Percentiles rank a stretch among this genome's conserved stretches.
phyloP scores from a whole-genome alignment of 1,140 invertebrate genomes.

The Listronotus bonariensis region DNA sequence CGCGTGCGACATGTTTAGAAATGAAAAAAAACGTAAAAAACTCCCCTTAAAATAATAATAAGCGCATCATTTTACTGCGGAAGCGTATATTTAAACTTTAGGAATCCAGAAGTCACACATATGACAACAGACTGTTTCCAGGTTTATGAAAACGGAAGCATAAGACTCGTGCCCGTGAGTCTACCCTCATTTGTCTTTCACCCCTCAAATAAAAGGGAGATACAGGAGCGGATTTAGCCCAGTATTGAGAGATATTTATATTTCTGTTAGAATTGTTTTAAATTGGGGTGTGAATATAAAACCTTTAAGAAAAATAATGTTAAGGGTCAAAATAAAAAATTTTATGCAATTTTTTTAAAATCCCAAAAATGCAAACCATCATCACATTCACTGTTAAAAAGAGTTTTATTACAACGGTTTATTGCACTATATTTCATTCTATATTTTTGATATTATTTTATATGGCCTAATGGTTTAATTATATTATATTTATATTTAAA shows the following conservation, averaged over 20 bases:
- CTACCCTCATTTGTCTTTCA: constrained; percentile 53
- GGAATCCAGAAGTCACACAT: constrained; percentile 45
- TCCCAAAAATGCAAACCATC: too few species aligned
- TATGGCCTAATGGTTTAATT: too few species aligned
- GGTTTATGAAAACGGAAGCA: constrained; percentile 55
- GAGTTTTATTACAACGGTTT: too few species aligned
- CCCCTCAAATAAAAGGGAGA: constrained; percentile 31
- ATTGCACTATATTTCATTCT: too few species aligned
- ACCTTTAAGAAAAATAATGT: too few species aligned
- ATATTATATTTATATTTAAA: too few species aligned
- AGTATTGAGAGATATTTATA: not conserved
- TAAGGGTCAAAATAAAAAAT: too few species aligned
- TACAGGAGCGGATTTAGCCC: constrained; percentile 11
- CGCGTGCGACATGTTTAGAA: constrained; percentile 3
- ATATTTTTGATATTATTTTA: too few species aligned
- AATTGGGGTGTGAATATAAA: too few species aligned
- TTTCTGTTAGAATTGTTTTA: not conserved
- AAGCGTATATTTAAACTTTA: constrained; percentile 49
- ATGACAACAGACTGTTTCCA: constrained; percentile 54
- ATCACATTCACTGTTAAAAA: too few species aligned
- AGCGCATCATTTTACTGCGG: constrained; percentile 46
- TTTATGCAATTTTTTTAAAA: too few species aligned
- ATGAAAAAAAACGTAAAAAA: constrained; percentile 34
- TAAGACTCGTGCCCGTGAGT: constrained; percentile 37
- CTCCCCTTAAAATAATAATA: constrained; percentile 43